These are phyloP conservation scores for Cydia strobilella DNA, from an alignment of 1,140 invertebrate genomes.

Conservation along the genomic window DNA sequence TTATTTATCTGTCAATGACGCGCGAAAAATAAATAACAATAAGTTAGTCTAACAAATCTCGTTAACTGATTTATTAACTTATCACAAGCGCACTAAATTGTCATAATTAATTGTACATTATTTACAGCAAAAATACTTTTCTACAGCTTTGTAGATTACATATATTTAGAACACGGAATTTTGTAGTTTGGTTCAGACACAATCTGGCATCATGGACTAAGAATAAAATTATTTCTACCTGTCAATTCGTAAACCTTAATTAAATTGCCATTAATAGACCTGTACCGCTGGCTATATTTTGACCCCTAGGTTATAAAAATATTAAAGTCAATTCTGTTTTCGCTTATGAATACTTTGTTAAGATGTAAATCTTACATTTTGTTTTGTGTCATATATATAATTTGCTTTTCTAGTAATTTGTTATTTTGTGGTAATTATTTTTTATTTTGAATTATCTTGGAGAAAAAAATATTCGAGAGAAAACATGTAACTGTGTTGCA, in stretches of 20 bases:
- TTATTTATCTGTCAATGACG: conserved; percentile 44
- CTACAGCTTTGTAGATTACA: conserved; percentile 46
- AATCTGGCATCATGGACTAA: conserved; percentile 1
- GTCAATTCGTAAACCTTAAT: background rate
- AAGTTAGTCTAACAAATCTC: conserved; percentile 53
- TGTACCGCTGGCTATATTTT: too few species aligned
- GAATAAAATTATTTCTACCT: background rate
- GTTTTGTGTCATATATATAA: too few species aligned
- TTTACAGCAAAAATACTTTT: conserved; percentile 67
- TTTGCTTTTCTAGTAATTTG: too few species aligned
- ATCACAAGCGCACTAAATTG: conserved; percentile 59
- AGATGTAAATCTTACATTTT: too few species aligned
- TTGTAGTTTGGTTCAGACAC: background rate
- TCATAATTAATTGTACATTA: conserved; percentile 73
- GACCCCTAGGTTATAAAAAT: too few species aligned
- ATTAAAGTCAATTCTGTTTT: too few species aligned
- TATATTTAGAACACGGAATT: background rate
- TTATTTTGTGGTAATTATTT: too few species aligned
- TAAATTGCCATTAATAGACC: too few species aligned
- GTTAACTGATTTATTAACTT: conserved; percentile 54
- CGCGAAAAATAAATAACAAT: conserved; percentile 47
- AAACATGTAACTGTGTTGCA: too few species aligned
- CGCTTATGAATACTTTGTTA: too few species aligned
- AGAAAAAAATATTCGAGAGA: too few species aligned
- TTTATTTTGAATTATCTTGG: too few species aligned